Percentiles rank a stretch among this genome's conserved stretches.
phyloP scores from a whole-genome alignment of 1,140 invertebrate genomes.

The Penaeus vannamei region DNA sequence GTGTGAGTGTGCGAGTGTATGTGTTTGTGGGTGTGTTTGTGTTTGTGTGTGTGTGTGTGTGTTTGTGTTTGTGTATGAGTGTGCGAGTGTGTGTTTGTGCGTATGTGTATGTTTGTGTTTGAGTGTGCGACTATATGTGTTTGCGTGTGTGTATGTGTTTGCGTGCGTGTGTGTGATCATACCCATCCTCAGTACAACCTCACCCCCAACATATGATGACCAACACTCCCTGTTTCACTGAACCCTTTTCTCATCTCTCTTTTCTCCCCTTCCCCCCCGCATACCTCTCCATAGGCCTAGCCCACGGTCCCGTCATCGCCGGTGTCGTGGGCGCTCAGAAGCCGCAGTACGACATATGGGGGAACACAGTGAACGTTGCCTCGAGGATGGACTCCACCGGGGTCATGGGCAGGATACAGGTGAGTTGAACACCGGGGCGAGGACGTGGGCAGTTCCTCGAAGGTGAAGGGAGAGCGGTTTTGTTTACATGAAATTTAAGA shows the following conservation, averaged over 20 bases:
- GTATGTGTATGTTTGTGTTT: too few relatives aligned
- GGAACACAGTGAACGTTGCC: conserved; percentile 96
- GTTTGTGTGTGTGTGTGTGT: too few relatives aligned
- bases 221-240: too few relatives aligned
- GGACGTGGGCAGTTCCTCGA: neutral
- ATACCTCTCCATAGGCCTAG: conserved; percentile 80
- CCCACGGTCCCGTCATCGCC: conserved; percentile 94
- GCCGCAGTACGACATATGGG: conserved; percentile 98
- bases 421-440: conserved; percentile 67
- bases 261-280: neutral
- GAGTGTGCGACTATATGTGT: too few relatives aligned
- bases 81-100: too few relatives aligned
- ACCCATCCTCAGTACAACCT: neutral
- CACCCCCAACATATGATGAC: too few relatives aligned
- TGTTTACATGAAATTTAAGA: neutral
- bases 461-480: neutral
- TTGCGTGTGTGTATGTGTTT: too few relatives aligned
- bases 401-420: conserved; percentile 83
- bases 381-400: conserved; percentile 97
- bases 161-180: too few relatives aligned
- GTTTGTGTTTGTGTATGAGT: too few relatives aligned
- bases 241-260: neutral
- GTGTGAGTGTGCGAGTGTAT: neutral
- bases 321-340: conserved; percentile 96
- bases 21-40: neutral